Base-by-base conservation (phyloP, 1,140 invertebrate species). In the Coelopa frigida region DNA sequence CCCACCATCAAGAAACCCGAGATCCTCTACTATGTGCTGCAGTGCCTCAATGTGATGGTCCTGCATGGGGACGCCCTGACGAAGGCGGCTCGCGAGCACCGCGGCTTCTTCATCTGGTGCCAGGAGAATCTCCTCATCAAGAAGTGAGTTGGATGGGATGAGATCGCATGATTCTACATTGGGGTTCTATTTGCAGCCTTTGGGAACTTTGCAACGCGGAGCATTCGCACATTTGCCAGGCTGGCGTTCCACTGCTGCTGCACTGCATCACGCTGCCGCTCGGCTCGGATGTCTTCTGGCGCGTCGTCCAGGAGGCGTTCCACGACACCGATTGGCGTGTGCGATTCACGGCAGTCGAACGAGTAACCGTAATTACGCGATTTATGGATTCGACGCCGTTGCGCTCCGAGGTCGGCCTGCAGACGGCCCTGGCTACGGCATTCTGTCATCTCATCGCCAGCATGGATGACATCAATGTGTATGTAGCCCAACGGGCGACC, bases 401-500 rank as follows among this genome's bases (percentile, higher is more conserved):
- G 22, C 80, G 85, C 54, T 84, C 83, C 46, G 87, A 89, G 58
- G 77, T 85, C 33, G 78, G 84, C 5, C 75, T 99, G 18, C 92
- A 97, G 72, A 89, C 92, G n/a, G 87, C 90, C 0, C 68, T 99
- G 54, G 90, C 94, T 10, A 96, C 94, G 64, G 90, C 93, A 11
- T 98, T 98, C 74, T 98, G 92, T 70, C 94, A 96, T 69, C 76
- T 98, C 20, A 88, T 99, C 51, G 89, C 89, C 39, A 91, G 91
- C 51, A 87, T 98, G 78, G 93, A 98, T 72, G 96, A 99, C 70
- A 83, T 85, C 43, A 94, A 93, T 70, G 84, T 95, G 26, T 85
- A 92, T 56, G 93, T 98, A 11, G 91, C 93, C 4, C 94, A 98
- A 72, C 78, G 92, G 60, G 84, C 94, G 5, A 89, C 91, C 2